Evolutionary conservation across 2,797 vertebrate species (phyloP).

Genomic region (Anomalospiza imberbis): DNA sequence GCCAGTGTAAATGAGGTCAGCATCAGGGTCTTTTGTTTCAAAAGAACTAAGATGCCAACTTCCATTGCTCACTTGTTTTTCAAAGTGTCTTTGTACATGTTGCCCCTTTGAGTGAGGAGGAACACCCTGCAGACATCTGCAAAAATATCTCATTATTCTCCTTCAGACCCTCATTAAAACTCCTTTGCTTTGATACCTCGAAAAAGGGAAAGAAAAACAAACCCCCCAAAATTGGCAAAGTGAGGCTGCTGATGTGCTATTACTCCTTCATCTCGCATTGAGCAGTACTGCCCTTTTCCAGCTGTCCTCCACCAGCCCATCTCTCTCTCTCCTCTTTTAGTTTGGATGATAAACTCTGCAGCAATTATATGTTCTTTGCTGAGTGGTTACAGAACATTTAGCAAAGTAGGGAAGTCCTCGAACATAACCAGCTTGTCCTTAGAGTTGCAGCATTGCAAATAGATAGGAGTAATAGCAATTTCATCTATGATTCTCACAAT

Average conservation of each 20-base stretch:
- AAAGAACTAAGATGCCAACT: slow-evolving; percentile 37
- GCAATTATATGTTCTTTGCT: neutral
- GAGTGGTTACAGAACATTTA: neutral
- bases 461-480: neutral
- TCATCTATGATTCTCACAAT: neutral
- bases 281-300: neutral
- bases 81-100: slow-evolving; percentile 56
- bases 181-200: slow-evolving; percentile 43
- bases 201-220: slow-evolving; percentile 44
- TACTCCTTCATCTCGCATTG: neutral
- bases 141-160: slow-evolving; percentile 61
- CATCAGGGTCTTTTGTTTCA: neutral
- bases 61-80: slow-evolving; percentile 54
- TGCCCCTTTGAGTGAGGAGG: slow-evolving; percentile 47
- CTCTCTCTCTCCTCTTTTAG: neutral
- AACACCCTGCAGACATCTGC: slow-evolving; percentile 62
- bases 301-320: neutral
- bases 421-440: neutral
- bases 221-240: neutral
- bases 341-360: neutral
- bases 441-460: neutral
- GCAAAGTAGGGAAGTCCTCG: neutral
- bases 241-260: neutral
- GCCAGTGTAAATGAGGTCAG: slow-evolving; percentile 53
- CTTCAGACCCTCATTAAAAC: slow-evolving; percentile 65